Evolutionary conservation across 2,888 invertebrate genomes (phyloP).

Genomic region (Creontiades dilutus): DNA sequence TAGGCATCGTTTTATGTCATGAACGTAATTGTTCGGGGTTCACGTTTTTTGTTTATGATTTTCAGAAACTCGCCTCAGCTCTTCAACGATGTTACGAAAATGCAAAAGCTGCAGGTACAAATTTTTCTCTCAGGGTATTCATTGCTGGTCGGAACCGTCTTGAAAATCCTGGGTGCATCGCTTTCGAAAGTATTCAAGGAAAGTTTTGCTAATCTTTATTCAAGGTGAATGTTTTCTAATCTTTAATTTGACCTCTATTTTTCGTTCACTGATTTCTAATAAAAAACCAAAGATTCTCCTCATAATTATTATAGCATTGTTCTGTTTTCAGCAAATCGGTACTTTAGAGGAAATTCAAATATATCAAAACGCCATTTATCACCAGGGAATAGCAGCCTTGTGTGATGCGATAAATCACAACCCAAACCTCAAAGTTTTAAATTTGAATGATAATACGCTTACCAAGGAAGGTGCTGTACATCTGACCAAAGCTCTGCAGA

Average conservation of each 20-base stretch:
- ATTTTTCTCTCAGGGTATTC: slow-evolving; percentile 89
- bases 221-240: too few species aligned
- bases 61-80: slow-evolving; percentile 86
- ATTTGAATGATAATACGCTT: slow-evolving; percentile 97
- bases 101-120: slow-evolving; percentile 83
- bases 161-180: slow-evolving; percentile 95
- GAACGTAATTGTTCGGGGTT: too few species aligned
- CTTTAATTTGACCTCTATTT: neutral
- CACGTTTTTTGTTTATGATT: too few species aligned
- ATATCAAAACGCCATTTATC: slow-evolving; percentile 98
- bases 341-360: slow-evolving; percentile 93
- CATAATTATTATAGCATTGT: too few species aligned
- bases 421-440: slow-evolving; percentile 85
- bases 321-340: slow-evolving; percentile 83
- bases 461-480: slow-evolving; percentile 87
- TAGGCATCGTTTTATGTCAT: too few species aligned
- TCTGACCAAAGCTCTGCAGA: slow-evolving; percentile 86
- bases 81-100: slow-evolving; percentile 84
- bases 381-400: slow-evolving; percentile 89
- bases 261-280: slow-evolving; percentile 35
- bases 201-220: too few species aligned
- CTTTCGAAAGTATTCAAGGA: slow-evolving; percentile 92
- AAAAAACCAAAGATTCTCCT: too few species aligned
- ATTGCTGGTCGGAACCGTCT: slow-evolving; percentile 95
- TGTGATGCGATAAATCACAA: slow-evolving; percentile 87